A percentile compares a stretch with the other conserved stretches of the same genome.
Evolutionary conservation across 2,888 invertebrate species (phyloP).

Genomic region (Gonocerus acuteangulatus): DNA sequence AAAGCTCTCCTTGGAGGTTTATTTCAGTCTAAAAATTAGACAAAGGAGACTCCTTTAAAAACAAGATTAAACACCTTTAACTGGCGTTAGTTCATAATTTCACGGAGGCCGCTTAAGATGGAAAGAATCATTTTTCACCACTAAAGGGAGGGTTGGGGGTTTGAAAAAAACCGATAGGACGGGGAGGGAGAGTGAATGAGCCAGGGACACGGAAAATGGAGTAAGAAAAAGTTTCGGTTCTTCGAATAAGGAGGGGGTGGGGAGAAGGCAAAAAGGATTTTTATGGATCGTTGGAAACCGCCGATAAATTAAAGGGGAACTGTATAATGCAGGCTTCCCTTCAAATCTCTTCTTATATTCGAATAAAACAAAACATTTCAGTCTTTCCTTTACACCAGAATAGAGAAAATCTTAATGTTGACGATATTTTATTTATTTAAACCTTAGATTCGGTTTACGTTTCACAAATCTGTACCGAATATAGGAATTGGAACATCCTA

Average conservation of each 20-base stretch:
- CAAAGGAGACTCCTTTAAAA: background rate
- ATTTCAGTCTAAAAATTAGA: too few species aligned
- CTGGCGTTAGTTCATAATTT: conserved; percentile 20
- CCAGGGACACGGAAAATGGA: conserved; percentile 27
- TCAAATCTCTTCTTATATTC: background rate
- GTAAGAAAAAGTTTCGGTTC: conserved; percentile 25
- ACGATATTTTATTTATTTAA: too few species aligned
- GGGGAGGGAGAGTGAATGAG: conserved; percentile 21
- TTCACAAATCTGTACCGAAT: too few species aligned
- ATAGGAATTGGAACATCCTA: too few species aligned
- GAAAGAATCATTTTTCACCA: conserved; percentile 28
- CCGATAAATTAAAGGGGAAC: conserved; percentile 28
- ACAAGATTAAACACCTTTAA: conserved; percentile 18
- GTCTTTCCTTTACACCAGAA: too few species aligned
- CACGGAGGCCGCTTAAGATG: conserved; percentile 14
- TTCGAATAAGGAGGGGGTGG: conserved; percentile 13
- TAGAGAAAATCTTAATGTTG: too few species aligned
- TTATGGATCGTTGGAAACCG: conserved; percentile 27
- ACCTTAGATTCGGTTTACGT: too few species aligned
- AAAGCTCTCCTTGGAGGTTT: too few species aligned
- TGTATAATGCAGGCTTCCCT: conserved; percentile 10
- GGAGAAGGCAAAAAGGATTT: conserved; percentile 27
- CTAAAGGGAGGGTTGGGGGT: conserved; percentile 6
- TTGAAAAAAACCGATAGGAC: conserved; percentile 19
- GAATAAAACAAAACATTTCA: background rate